These are phyloP conservation scores for Hipparchia semele DNA, from an alignment of 2,888 invertebrate genomes.

Conservation along the genomic window DNA sequence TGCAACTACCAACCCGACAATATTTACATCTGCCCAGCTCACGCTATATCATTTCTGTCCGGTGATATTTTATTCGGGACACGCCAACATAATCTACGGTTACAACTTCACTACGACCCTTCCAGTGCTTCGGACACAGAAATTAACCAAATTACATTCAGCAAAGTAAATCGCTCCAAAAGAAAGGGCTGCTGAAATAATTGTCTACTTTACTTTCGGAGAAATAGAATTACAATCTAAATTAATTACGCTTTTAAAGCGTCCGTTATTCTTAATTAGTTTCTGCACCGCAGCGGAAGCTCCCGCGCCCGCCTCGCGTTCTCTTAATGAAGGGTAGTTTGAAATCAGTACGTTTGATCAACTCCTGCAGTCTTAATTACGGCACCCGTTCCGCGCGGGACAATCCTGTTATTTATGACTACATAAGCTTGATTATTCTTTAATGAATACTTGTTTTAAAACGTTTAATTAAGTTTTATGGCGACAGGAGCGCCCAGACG, in stretches of 20 bases:
- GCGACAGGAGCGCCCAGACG: constrained; percentile 76
- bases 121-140: constrained; percentile 72
- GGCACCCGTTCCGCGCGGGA: constrained; percentile 81
- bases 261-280: constrained; percentile 84
- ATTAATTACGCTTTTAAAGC: constrained; percentile 84
- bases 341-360: constrained; percentile 84
- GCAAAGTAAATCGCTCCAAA: constrained; percentile 78
- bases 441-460: constrained; percentile 85
- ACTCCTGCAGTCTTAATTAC: constrained; percentile 84
- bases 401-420: constrained; percentile 84
- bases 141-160: constrained; percentile 79
- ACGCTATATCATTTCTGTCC: constrained; percentile 35
- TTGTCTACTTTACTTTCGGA: constrained; percentile 81
- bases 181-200: constrained; percentile 82
- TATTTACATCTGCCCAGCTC: constrained; percentile 27
- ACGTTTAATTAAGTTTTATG: constrained; percentile 85
- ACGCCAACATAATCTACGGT: constrained; percentile 47
- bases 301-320: constrained; percentile 66
- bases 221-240: constrained; percentile 84
- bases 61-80: constrained; percentile 40
- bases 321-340: constrained; percentile 83
- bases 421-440: constrained; percentile 85
- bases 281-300: constrained; percentile 83
- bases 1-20: constrained; percentile 28
- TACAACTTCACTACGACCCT: constrained; percentile 48